These are phyloP conservation scores for Pygocentrus nattereri DNA, from an alignment of 2,797 vertebrate genomes.

Conservation along the genomic window DNA sequence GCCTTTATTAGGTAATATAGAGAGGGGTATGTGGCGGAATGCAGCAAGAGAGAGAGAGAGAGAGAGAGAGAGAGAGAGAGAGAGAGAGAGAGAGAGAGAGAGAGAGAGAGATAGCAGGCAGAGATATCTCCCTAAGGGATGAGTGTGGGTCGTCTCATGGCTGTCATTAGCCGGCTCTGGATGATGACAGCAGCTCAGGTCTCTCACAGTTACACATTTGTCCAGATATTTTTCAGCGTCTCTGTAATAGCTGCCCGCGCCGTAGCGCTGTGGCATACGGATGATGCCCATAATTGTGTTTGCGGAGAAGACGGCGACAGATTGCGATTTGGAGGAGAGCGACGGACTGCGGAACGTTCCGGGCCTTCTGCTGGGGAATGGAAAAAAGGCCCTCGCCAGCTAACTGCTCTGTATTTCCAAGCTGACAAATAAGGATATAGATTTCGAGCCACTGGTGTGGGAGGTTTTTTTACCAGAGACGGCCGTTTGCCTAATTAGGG, in stretches of 20 bases:
- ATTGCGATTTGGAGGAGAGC: slow-evolving; percentile 42
- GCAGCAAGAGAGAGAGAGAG: slow-evolving; percentile 9
- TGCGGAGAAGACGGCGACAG: slow-evolving; percentile 50
- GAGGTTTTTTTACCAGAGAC: slow-evolving; percentile 17
- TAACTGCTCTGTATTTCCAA: slow-evolving; percentile 35
- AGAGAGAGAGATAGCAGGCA: neutral
- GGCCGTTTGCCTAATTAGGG: neutral
- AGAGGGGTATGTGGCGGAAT: slow-evolving; percentile 2
- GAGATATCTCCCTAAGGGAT: slow-evolving; percentile 24
- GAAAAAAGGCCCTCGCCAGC: slow-evolving; percentile 34
- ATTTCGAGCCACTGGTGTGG: slow-evolving; percentile 27
- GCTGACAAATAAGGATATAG: slow-evolving; percentile 20
- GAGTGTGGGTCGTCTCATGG: neutral
- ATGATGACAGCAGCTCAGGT: neutral
- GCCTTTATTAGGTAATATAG: slow-evolving; percentile 33
- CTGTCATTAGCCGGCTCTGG: slow-evolving; percentile 32
- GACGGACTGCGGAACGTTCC: slow-evolving; percentile 1
- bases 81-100: slow-evolving; percentile 16
- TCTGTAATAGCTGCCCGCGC: slow-evolving; percentile 21
- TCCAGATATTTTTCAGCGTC: slow-evolving; percentile 23
- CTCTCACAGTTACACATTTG: slow-evolving; percentile 18
- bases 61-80: too few species aligned
- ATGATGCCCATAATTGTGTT: slow-evolving; percentile 44
- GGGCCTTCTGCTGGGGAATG: slow-evolving; percentile 30
- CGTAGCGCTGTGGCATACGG: slow-evolving; percentile 28